These are phyloP conservation scores for Hirtodrosophila duncani DNA, from an alignment of 2,888 invertebrate species.

Conservation along the genomic window DNA sequence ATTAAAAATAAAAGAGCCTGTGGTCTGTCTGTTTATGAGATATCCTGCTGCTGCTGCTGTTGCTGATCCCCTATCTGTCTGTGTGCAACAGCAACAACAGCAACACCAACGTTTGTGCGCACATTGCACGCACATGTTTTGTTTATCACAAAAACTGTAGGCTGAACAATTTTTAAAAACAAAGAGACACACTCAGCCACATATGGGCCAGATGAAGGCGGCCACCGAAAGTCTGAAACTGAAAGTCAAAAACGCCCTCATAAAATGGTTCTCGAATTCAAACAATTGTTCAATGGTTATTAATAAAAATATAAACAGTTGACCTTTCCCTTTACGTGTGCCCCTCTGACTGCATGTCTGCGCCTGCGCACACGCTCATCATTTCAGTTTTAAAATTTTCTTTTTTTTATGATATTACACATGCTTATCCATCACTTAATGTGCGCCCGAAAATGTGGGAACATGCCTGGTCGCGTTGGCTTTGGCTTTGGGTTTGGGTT, in stretches of 20 bases:
- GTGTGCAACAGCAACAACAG: no score
- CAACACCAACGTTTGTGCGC: constrained; percentile 50
- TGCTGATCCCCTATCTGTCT: neutral
- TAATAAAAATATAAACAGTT: constrained; percentile 40
- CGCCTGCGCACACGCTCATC: constrained; percentile 27
- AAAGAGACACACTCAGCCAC: constrained; percentile 14
- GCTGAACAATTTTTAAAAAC: constrained; percentile 24
- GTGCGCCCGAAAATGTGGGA: constrained; percentile 39
- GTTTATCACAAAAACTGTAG: constrained; percentile 41
- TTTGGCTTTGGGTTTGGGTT: constrained; percentile 16
- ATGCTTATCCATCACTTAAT: constrained; percentile 59
- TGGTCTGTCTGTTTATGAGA: neutral
- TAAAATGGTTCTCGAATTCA: constrained; percentile 59
- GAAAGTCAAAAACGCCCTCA: no score
- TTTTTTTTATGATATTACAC: constrained; percentile 64
- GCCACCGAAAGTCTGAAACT: no score
- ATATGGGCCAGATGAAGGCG: constrained; percentile 27
- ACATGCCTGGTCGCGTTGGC: constrained; percentile 36
- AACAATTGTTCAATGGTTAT: neutral
- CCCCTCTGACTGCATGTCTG: constrained; percentile 1
- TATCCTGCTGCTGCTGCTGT: neutral
- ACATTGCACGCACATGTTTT: constrained; percentile 63
- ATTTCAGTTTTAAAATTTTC: constrained; percentile 68
- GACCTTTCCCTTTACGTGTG: constrained; percentile 29
- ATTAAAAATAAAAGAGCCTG: constrained; percentile 17